Evolutionary conservation across 1,140 invertebrate genomes (phyloP), one percentile per base, ranked within the genome.

Genomic region (Euwallacea similis): DNA sequence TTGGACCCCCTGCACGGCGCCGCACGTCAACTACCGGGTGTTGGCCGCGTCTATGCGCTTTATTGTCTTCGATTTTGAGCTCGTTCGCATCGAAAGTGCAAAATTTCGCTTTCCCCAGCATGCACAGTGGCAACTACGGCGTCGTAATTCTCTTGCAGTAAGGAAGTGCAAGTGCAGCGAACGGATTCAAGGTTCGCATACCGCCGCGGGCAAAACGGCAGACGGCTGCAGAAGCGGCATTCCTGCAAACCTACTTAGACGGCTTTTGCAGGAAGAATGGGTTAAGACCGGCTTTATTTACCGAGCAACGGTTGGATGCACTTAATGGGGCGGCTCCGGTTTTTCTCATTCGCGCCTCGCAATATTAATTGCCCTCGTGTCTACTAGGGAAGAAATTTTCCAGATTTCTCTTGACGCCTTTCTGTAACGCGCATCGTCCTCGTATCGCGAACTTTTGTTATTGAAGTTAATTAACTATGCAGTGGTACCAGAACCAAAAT

Each of bases 81-180:
- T 33, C 21, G 21, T 33, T 33, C 21, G 21, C 21, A 33, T 33
- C 4, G 21, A 33, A 33, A 33, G 21, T 33, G 21, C 21, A 33
- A 33, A 33, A 33, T 50, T 50, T 50, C 46, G 46, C 46, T 50
- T 13, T 50, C 46, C 13, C 21, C 21, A 33, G 21, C 21, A 33
- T 33, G 21, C 21, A 33, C 21, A 50, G 46, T 13, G 13, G 46
- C 13, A 50, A 13, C 9, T 50, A 13, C 13, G 46, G 46, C 46
- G 13, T 11, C 46, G 46, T 50, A 13, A 13, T 13, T 13, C 9
- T 50, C 46, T 50, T 50, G 46, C 46, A 64, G 69, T 64, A 66
- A 71, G 78, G 79, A 80, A 80, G 79, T 80, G 78, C 79, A 80
- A 80, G 79, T 80, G 79, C 79, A 80, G 79, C 78, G 79, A 79